Evolutionary conservation across 1,140 invertebrate genomes (phyloP).

Genomic region (Andricus grossulariae): DNA sequence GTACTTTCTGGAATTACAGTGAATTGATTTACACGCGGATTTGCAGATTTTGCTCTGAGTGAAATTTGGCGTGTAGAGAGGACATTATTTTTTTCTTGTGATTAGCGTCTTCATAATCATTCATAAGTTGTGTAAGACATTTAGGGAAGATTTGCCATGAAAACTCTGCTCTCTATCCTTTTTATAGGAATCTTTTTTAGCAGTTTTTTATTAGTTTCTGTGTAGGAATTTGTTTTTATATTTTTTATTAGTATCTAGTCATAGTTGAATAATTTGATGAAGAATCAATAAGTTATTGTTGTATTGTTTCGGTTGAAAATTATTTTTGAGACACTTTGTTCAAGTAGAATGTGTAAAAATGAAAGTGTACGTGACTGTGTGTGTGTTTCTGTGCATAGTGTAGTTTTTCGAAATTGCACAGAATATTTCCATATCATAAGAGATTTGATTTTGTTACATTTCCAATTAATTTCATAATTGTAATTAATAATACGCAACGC

Average conservation of each 20-base stretch:
- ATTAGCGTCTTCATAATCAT: no score
- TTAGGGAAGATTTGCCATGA: no score
- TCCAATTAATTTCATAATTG: neutral
- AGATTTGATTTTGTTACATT: neutral
- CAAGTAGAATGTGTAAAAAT: slow-evolving; percentile 20
- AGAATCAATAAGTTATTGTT: slow-evolving; percentile 27
- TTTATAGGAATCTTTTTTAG: no score
- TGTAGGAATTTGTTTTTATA: neutral
- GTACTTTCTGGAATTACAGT: no score
- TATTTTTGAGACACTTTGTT: neutral
- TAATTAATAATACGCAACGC: neutral
- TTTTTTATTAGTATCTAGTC: slow-evolving; percentile 13
- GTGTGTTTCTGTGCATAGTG: slow-evolving; percentile 15
- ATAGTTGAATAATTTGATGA: slow-evolving; percentile 24
- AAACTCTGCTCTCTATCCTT: no score
- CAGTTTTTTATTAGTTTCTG: neutral
- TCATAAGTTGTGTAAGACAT: no score
- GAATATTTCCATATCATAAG: slow-evolving; percentile 19
- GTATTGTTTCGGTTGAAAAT: neutral
- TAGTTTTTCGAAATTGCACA: slow-evolving; percentile 8
- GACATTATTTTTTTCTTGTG: no score
- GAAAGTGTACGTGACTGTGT: slow-evolving; percentile 11
- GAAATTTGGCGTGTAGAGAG: no score
- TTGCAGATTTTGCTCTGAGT: no score
- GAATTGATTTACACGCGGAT: no score